Base-by-base conservation (phyloP, 1,140 invertebrate genomes). In the Aphaenogaster floridana region DNA sequence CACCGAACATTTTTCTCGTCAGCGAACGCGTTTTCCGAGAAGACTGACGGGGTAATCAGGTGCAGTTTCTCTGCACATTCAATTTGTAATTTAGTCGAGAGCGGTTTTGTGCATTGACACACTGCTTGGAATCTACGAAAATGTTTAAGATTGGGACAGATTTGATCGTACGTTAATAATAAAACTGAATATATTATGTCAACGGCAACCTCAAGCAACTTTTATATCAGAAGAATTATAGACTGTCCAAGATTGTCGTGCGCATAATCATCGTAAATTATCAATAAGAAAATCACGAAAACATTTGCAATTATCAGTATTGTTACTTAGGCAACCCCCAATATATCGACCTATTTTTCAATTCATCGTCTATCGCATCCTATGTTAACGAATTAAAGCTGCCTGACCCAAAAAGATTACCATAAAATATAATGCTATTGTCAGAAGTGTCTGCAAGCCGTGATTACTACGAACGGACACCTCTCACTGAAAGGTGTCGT, bases 21-120 rank as follows among this genome's bases (percentile, higher is more conserved):
- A 28, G 11, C 39, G 39, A 45, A 15, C 15, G 36, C 71, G 39
- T 54, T 8, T 45, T 11, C 11, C 34, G 17, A 13, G 45, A 11
- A 36, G 80, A 74, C 42, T 61, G 42, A 84, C 69, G 54, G 8
- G 52, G 39, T 72, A 74, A 84, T 84, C 80, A 84, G 54, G 28
- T 61, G 42, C 80, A 59, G 57, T 36, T 76, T 34, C 34, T 61
- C n/a, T 36, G 42, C 42, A 28, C 13, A 48, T 63, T 76, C 69
- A 76, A 76, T 84, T 61, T 45, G 42, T 50, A 21, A 74, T 74
- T 84, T 74, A 74, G 34, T 28, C 39, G 4, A 50, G 28, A 61
- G 42, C n/a, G 4, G 28, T 34, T 21, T 45, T 17, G 17, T 50
- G 34, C n/a, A 69, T 83, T 71, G 39, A 45, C 64, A 57, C n/a